phyloP scores from a whole-genome alignment of 2,888 invertebrate genomes.

The Spatulosminthurus flaviceps region DNA sequence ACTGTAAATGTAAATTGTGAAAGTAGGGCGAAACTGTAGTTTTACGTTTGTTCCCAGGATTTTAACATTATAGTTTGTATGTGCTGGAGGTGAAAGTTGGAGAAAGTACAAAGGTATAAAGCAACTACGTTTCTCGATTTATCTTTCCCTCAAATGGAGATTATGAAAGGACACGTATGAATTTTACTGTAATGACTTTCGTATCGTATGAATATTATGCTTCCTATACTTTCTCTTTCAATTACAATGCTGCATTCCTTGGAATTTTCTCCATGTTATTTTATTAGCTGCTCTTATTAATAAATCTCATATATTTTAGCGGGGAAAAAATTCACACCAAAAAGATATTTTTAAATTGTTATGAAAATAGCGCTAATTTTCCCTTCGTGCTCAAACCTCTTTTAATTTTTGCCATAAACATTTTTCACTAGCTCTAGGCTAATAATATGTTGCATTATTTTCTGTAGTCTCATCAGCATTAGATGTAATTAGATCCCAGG shows the following conservation, averaged over 20 bases:
- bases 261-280: background rate
- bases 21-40: no score
- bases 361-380: background rate
- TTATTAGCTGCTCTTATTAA: no score
- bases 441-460: background rate
- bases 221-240: background rate
- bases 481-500: conserved; percentile 7
- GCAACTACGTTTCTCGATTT: no score
- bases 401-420: background rate
- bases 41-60: no score
- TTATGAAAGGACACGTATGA: conserved; percentile 8
- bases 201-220: background rate
- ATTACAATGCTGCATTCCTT: background rate
- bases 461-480: conserved; percentile 11
- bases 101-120: no score
- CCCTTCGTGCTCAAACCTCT: background rate
- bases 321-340: no score
- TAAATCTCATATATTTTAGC: no score
- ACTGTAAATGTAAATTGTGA: no score
- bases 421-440: background rate
- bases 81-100: no score
- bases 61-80: no score
- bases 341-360: no score
- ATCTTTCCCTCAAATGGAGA: no score
- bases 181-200: conserved; percentile 5